Conservation (phyloP, 1,140 invertebrate genomes). For the Plectus sambesii region DNA sequence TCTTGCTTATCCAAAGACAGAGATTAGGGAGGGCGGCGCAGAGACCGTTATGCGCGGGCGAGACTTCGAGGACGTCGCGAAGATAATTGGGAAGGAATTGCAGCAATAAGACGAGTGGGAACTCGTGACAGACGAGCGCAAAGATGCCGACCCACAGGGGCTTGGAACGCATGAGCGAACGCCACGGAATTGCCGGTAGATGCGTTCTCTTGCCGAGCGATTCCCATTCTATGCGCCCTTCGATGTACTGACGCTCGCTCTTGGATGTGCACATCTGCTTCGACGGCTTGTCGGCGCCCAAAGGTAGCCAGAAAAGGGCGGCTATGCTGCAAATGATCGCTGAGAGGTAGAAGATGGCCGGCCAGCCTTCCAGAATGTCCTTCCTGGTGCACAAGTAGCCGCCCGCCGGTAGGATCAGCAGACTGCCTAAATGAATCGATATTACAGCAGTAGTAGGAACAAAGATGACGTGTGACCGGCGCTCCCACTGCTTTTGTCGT, state of each 20-base stretch:
- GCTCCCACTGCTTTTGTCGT: too few species aligned
- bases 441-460: too few species aligned
- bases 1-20: slow-evolving; percentile 23
- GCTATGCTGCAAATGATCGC: slow-evolving; percentile 34
- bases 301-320: slow-evolving; percentile 34
- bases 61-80: slow-evolving; percentile 20
- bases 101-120: slow-evolving; percentile 43
- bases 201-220: slow-evolving; percentile 37
- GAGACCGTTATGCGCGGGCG: slow-evolving; percentile 17
- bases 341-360: slow-evolving; percentile 41
- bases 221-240: slow-evolving; percentile 38
- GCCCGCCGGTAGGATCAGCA: slow-evolving; percentile 38
- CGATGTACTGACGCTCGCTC: slow-evolving; percentile 10
- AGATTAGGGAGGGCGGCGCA: slow-evolving; percentile 22
- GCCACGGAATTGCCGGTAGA: slow-evolving; percentile 33
- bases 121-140: slow-evolving; percentile 43
- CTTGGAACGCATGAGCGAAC: slow-evolving; percentile 23
- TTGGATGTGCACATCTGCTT: slow-evolving; percentile 40
- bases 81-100: slow-evolving; percentile 33
- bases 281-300: slow-evolving; percentile 42
- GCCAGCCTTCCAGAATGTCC: slow-evolving; percentile 35
- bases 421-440: too few species aligned
- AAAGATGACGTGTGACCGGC: too few species aligned
- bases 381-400: slow-evolving; percentile 31
- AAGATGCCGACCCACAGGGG: slow-evolving; percentile 38